phyloP scores from a whole-genome alignment of 1,140 invertebrate genomes.

The Hylaeus volcanicus region DNA sequence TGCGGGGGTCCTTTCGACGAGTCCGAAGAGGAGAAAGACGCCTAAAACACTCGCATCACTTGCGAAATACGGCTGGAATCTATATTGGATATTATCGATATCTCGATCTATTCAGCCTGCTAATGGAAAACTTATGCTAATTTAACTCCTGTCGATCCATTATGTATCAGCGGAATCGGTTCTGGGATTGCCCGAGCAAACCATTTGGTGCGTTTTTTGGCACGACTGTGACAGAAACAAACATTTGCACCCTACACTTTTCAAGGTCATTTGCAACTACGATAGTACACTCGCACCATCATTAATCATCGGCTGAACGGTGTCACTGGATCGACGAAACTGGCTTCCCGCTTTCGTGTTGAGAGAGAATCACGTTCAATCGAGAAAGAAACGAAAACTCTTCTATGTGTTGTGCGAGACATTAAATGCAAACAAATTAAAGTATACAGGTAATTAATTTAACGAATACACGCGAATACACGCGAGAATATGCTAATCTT shows the following conservation, averaged over 20 bases:
- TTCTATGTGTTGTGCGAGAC: too few relatives aligned
- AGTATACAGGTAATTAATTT: too few relatives aligned
- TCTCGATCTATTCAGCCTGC: constrained; percentile 68
- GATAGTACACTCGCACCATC: not conserved
- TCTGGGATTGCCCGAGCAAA: constrained; percentile 46
- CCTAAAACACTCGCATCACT: constrained; percentile 52
- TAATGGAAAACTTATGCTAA: constrained; percentile 78
- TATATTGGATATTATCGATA: constrained; percentile 76
- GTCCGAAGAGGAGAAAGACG: constrained; percentile 20
- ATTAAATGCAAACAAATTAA: too few relatives aligned
- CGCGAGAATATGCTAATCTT: too few relatives aligned
- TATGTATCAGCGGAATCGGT: constrained; percentile 66
- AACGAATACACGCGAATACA: too few relatives aligned
- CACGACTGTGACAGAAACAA: not conserved
- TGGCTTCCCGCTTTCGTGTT: too few relatives aligned
- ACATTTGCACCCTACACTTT: constrained; percentile 32
- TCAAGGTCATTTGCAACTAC: too few relatives aligned
- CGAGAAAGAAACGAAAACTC: too few relatives aligned
- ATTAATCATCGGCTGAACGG: not conserved
- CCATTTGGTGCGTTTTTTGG: constrained; percentile 48
- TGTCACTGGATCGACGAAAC: not conserved
- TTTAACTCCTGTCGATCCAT: constrained; percentile 64
- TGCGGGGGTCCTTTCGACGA: constrained; percentile 7
- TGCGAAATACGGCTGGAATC: constrained; percentile 67
- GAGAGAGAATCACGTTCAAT: too few relatives aligned